Conservation (phyloP, 2,797 vertebrate genomes). For the Monodelphis domestica region DNA sequence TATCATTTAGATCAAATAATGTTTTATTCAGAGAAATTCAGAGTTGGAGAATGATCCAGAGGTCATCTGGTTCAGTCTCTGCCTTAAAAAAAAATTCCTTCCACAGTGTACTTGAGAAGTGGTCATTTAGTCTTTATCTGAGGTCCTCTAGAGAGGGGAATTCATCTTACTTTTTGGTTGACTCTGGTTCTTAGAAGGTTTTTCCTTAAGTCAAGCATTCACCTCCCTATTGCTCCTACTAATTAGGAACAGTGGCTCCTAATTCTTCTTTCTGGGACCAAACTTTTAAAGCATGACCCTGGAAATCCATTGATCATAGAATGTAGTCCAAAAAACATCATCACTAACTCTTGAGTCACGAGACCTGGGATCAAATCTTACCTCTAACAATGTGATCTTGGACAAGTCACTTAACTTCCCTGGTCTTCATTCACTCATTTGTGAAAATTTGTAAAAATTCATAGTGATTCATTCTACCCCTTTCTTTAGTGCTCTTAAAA, state of each 20-base stretch:
- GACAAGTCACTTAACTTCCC: slow-evolving; percentile 16
- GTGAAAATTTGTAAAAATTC: too few relatives aligned
- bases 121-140: neutral
- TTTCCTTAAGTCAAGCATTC: neutral
- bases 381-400: neutral
- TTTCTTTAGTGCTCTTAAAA: neutral
- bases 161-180: neutral
- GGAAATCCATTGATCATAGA: neutral
- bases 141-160: neutral
- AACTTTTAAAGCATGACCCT: neutral
- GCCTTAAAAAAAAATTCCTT: neutral
- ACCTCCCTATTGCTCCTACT: neutral
- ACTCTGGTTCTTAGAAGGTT: neutral
- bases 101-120: neutral
- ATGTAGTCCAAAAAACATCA: neutral
- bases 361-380: neutral
- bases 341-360: neutral
- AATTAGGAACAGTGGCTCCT: neutral
- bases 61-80: neutral
- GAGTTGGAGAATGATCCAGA: neutral
- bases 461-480: neutral
- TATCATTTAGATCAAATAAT: neutral
- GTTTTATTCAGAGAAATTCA: neutral
- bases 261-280: neutral
- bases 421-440: neutral